Evolutionary conservation across 2,888 invertebrate genomes (phyloP).

Genomic region (Cactoblastis cactorum): DNA sequence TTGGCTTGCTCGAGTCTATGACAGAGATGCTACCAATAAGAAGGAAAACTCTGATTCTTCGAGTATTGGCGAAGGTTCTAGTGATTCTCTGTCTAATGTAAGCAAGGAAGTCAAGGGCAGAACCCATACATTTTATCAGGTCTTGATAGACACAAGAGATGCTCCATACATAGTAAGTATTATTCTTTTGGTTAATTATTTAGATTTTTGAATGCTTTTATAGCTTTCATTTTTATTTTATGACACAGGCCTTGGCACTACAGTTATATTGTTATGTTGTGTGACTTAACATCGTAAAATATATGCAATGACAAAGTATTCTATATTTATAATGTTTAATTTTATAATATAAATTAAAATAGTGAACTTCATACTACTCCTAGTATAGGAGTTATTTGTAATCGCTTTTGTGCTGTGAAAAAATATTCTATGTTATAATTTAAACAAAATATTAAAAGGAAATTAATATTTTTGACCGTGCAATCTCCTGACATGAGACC

Average conservation of each 20-base stretch:
- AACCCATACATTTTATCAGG: conserved; percentile 98
- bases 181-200: background rate
- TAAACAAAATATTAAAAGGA: conserved; percentile 21
- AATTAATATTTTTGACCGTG: conserved; percentile 59
- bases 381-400: too few relatives aligned
- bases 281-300: background rate
- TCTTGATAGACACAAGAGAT: conserved; percentile 97
- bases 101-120: conserved; percentile 93
- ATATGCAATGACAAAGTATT: background rate
- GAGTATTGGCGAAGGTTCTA: conserved; percentile 41
- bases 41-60: conserved; percentile 71
- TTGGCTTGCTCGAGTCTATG: conserved; percentile 97
- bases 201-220: background rate
- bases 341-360: too few relatives aligned
- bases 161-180: conserved; percentile 95
- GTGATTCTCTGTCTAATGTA: conserved; percentile 72
- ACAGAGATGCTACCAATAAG: conserved; percentile 90
- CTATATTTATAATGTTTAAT: too few relatives aligned
- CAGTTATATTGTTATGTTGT: background rate
- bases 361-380: too few relatives aligned
- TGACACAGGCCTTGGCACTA: background rate
- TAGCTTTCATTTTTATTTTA: background rate
- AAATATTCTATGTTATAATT: background rate
- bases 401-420: background rate
- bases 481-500: conserved; percentile 73